Conservation (phyloP, 2,113 vertebrate species). For the Zosterops lateralis region DNA sequence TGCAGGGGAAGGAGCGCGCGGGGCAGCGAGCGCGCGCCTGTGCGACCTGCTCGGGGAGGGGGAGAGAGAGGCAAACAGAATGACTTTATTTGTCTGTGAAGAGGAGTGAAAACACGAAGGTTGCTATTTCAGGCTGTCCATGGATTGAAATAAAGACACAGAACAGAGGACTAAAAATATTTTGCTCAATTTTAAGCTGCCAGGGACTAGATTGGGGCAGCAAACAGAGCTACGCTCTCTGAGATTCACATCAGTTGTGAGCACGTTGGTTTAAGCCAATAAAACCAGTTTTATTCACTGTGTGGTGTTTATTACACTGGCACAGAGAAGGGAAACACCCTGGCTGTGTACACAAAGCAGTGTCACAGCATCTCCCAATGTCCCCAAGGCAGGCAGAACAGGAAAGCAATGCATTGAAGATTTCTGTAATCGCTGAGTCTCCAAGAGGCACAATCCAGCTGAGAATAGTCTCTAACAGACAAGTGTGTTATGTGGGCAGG, state of each 20-base stretch:
- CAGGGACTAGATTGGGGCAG: neutral
- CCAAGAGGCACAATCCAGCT: neutral
- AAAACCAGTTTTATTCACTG: neutral
- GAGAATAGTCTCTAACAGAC: neutral
- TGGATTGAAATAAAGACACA: neutral
- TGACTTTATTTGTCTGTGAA: neutral
- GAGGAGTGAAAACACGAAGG: neutral
- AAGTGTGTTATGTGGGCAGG: neutral
- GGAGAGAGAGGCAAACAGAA: neutral
- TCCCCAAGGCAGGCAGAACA: neutral
- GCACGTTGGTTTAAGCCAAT: neutral
- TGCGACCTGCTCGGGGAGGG: neutral
- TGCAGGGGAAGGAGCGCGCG: neutral
- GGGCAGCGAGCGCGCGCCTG: neutral
- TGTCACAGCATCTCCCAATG: neutral
- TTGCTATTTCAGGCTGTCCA: neutral
- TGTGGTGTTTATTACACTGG: neutral
- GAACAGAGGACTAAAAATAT: conserved; percentile 6
- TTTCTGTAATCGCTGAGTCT: neutral
- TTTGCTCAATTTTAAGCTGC: neutral
- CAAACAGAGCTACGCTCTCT: neutral
- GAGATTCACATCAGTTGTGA: neutral
- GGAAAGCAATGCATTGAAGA: neutral
- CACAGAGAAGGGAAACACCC: neutral
- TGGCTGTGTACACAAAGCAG: neutral